These are phyloP conservation scores for Pterocles gutturalis DNA, from an alignment of 2,113 vertebrate species.

Conservation along the genomic window DNA sequence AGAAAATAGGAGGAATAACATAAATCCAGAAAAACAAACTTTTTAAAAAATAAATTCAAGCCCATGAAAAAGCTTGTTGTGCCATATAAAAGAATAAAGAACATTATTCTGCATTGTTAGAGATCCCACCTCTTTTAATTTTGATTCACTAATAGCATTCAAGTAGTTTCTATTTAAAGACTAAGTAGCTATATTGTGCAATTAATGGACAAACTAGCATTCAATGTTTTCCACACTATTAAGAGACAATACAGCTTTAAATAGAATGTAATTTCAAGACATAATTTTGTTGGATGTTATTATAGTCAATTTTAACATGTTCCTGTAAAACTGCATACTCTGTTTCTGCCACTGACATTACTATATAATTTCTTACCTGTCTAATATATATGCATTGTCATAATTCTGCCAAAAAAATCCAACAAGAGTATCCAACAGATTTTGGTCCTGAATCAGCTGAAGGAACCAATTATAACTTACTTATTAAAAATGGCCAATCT, in stretches of 20 bases:
- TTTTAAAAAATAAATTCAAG: background rate
- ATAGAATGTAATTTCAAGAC: constrained; percentile 20
- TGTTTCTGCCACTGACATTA: background rate
- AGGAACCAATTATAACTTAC: constrained; percentile 36
- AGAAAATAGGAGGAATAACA: background rate
- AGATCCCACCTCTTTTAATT: constrained; percentile 47
- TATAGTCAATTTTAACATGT: background rate
- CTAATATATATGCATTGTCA: background rate
- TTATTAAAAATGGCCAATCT: background rate
- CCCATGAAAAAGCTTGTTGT: background rate
- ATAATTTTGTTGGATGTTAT: background rate
- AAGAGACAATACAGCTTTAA: constrained; percentile 24
- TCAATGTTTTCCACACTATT: constrained; percentile 5
- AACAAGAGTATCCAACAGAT: constrained; percentile 29
- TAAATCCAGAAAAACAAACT: background rate
- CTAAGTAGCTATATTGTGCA: constrained; percentile 19
- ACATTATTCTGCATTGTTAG: constrained; percentile 41
- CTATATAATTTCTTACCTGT: background rate
- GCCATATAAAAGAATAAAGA: constrained; percentile 6
- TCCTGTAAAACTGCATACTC: background rate
- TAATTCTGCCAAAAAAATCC: background rate
- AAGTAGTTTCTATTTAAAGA: constrained; percentile 49
- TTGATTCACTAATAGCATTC: constrained; percentile 35
- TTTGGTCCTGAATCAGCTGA: constrained; percentile 24
- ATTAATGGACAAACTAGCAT: constrained; percentile 41